phyloP scores from a whole-genome alignment of 2,113 vertebrate genomes.

The Mesembrinibis cayennensis region DNA sequence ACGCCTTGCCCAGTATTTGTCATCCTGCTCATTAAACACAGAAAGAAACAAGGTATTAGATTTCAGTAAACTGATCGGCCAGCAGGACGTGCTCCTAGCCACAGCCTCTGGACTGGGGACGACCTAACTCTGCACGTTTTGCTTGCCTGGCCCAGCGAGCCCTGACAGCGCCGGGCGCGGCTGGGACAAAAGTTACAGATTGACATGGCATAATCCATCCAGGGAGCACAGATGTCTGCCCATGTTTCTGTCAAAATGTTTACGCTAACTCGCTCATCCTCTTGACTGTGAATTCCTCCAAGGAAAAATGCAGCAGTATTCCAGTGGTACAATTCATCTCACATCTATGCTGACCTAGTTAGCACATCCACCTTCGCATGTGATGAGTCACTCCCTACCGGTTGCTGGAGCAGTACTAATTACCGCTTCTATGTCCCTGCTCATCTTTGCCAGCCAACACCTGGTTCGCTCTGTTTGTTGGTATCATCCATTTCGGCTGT shows the following conservation, averaged over 20 bases:
- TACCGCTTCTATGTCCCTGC: background rate
- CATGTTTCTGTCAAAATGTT: background rate
- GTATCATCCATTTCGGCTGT: background rate
- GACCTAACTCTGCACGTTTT: accelerated
- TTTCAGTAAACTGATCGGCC: background rate
- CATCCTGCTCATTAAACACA: constrained; percentile 88
- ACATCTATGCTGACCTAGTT: background rate
- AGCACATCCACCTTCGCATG: background rate
- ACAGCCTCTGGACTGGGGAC: accelerated
- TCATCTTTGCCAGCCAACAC: background rate
- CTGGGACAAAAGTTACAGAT: accelerated
- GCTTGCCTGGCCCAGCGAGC: background rate
- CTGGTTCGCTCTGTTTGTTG: background rate
- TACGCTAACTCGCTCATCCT: background rate
- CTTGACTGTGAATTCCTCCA: background rate
- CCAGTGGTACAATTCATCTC: background rate
- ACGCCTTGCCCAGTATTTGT: constrained; percentile 96
- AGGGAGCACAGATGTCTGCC: background rate
- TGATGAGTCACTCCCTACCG: background rate
- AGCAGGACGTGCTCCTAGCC: background rate
- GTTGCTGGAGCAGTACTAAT: background rate
- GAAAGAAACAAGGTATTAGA: constrained; percentile 66
- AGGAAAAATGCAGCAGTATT: background rate
- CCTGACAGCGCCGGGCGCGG: background rate
- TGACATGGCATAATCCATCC: accelerated